Conservation (phyloP, 2,113 vertebrate genomes). For the Tachysurus fulvidraco region DNA sequence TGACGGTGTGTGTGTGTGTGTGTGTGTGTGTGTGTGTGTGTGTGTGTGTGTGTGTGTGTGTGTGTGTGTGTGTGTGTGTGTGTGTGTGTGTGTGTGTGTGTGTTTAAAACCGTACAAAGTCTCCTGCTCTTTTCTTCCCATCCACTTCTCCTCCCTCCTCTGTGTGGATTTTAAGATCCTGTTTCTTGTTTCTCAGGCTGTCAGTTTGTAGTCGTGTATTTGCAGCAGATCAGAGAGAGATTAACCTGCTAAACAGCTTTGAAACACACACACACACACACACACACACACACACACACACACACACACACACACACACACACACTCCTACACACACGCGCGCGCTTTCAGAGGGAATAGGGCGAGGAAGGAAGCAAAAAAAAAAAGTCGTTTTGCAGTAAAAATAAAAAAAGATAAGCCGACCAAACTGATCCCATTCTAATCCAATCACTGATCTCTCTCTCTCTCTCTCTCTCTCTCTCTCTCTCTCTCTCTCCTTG, state of each 20-base stretch:
- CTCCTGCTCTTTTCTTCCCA: neutral
- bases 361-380: no score
- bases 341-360: no score
- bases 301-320: neutral
- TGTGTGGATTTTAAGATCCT: neutral
- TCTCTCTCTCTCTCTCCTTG: neutral
- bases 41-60: no score
- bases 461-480: no score
- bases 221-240: constrained; percentile 45
- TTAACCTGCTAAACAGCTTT: constrained; percentile 38
- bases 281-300: constrained; percentile 6
- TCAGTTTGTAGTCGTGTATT: constrained; percentile 26
- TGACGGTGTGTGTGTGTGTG: no score
- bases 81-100: no score
- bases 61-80: no score
- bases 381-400: constrained; percentile 8
- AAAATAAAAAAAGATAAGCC: constrained; percentile 48
- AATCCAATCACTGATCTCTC: neutral
- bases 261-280: neutral
- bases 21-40: no score
- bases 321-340: neutral
- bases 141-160: neutral
- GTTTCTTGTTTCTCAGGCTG: constrained; percentile 23
- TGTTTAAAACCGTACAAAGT: neutral
- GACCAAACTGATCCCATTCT: constrained; percentile 17